phyloP scores from a whole-genome alignment of 2,113 vertebrate species.

The Brachirus orientalis region DNA sequence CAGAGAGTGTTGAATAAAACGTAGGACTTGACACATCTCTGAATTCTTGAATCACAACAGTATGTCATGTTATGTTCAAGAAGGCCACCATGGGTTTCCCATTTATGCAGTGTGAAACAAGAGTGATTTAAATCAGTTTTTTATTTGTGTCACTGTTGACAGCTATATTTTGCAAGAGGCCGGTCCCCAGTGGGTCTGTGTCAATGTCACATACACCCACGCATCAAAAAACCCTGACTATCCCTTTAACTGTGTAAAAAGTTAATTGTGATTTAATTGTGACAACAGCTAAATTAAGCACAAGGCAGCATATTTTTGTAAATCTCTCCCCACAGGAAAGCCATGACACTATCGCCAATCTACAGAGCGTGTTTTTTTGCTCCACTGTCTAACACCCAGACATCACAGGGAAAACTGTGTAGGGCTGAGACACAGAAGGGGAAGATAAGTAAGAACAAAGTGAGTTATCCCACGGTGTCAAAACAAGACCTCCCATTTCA shows the following conservation, averaged over 20 bases:
- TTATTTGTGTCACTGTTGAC: too few species aligned
- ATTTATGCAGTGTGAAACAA: too few species aligned
- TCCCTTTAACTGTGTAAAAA: neutral
- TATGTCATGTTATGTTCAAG: too few species aligned
- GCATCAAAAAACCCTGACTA: too few species aligned
- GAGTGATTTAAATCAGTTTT: too few species aligned
- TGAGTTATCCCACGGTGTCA: conserved; percentile 65
- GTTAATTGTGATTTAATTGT: neutral
- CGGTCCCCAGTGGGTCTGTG: too few species aligned
- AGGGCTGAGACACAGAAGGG: conserved; percentile 27
- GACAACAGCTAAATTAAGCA: conserved; percentile 4
- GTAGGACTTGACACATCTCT: too few species aligned
- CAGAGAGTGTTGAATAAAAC: too few species aligned
- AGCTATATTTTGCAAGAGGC: too few species aligned
- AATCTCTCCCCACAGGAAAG: neutral
- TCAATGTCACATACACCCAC: too few species aligned
- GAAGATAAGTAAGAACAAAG: conserved; percentile 79
- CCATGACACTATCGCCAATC: neutral
- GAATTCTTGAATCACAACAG: too few species aligned
- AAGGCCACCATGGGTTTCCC: too few species aligned
- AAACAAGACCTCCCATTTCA: conserved; percentile 73
- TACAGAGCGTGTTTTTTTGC: neutral
- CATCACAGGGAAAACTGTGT: conserved; percentile 44
- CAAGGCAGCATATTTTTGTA: neutral
- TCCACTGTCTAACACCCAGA: conserved; percentile 26